Percentiles rank a stretch among this genome's conserved stretches.
phyloP scores from a whole-genome alignment of 2,113 vertebrate species.

The Stercorarius parasiticus region DNA sequence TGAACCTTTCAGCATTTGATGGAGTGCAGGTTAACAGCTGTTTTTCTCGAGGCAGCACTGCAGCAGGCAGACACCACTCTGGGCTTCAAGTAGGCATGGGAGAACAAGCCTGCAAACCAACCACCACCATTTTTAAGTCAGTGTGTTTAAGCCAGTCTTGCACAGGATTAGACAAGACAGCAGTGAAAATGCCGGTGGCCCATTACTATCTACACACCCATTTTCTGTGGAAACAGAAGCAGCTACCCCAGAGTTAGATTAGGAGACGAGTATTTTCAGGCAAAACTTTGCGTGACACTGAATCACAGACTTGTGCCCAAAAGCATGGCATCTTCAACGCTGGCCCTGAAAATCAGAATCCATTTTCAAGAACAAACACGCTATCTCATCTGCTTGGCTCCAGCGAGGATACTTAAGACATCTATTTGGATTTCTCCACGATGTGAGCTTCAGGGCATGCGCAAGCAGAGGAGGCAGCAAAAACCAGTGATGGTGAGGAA shows the following conservation, averaged over 20 bases:
- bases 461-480: background rate
- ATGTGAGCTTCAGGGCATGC: background rate
- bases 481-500: background rate
- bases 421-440: background rate
- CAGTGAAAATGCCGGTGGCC: background rate
- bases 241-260: background rate
- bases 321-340: background rate
- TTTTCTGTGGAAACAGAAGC: background rate
- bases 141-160: background rate
- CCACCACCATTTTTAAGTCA: background rate
- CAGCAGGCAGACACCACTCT: background rate
- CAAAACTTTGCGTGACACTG: background rate
- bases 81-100: background rate
- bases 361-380: background rate
- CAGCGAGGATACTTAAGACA: background rate
- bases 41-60: background rate
- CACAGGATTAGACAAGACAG: background rate
- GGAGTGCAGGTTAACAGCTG: conserved; percentile 36
- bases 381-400: background rate
- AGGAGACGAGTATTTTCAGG: background rate
- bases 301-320: background rate
- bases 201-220: background rate
- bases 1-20: conserved; percentile 14
- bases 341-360: background rate
- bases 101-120: background rate